A percentile compares a stretch with the other conserved stretches of the same genome.
phyloP scores from a whole-genome alignment of 2,113 vertebrate species.

The Epinephelus lanceolatus region DNA sequence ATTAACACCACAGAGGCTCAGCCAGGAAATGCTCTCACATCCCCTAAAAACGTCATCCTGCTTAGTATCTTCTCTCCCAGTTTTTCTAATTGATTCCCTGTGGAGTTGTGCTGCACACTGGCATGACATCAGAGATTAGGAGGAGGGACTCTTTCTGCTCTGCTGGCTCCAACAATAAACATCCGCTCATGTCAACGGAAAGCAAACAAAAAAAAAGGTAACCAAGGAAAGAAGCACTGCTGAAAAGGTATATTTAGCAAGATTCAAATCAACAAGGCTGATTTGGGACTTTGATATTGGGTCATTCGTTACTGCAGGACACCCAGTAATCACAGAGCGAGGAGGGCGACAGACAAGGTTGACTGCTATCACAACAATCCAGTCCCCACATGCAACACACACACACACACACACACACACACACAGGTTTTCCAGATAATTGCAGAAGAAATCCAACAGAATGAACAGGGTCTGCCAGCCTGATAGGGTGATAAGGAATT shows the following conservation, averaged over 20 bases:
- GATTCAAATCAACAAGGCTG: constrained; percentile 13
- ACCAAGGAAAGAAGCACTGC: not conserved
- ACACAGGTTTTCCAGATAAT: constrained; percentile 23
- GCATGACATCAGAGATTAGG: constrained; percentile 36
- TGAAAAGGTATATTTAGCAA: not conserved
- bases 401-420: constrained; percentile 8
- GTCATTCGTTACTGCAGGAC: not conserved
- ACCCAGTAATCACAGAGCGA: constrained; percentile 1
- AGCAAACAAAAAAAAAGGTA: constrained; percentile 7
- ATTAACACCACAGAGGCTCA: constrained; percentile 30
- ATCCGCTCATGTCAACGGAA: not conserved
- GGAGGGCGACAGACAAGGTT: not conserved
- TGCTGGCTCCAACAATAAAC: constrained; percentile 24
- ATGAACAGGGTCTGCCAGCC: constrained; percentile 9
- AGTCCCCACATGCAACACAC: not conserved
- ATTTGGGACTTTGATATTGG: constrained; percentile 9
- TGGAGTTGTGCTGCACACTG: constrained; percentile 21
- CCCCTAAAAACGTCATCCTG: constrained; percentile 20
- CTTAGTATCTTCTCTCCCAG: constrained; percentile 21
- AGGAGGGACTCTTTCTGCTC: constrained; percentile 23
- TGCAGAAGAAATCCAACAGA: constrained; percentile 24
- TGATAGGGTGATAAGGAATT: constrained; percentile 47
- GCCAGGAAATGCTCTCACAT: constrained; percentile 32
- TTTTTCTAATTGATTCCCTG: constrained; percentile 66
- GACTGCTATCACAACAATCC: constrained; percentile 32